Evolutionary conservation across 1,140 invertebrate genomes (phyloP).

Genomic region (Achatina immaculata): DNA sequence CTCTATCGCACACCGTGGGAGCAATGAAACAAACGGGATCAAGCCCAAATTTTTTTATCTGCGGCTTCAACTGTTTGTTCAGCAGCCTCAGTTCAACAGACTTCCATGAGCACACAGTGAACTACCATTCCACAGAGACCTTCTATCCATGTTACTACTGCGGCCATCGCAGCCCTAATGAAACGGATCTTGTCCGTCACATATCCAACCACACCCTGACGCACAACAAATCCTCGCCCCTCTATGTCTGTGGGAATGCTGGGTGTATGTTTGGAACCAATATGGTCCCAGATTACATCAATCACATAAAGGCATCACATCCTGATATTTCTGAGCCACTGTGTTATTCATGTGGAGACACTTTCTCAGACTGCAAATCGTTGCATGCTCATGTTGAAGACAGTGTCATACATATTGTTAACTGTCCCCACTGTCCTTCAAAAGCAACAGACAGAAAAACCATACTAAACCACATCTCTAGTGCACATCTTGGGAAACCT

Average conservation of each 20-base stretch:
- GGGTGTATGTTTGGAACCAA: slow-evolving; percentile 56
- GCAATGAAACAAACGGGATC: background rate
- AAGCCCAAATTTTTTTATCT: slow-evolving; percentile 53
- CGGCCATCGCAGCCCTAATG: slow-evolving; percentile 49
- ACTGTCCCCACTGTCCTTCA: slow-evolving; percentile 58
- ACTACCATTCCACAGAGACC: slow-evolving; percentile 44
- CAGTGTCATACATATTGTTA: slow-evolving; percentile 56
- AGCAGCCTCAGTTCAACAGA: slow-evolving; percentile 47
- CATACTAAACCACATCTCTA: slow-evolving; percentile 53
- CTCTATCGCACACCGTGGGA: background rate
- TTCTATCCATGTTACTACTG: slow-evolving; percentile 56
- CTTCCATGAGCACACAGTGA: slow-evolving; percentile 51
- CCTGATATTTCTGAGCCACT: slow-evolving; percentile 38
- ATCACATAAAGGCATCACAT: slow-evolving; percentile 54
- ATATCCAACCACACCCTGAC: slow-evolving; percentile 51
- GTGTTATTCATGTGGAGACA: slow-evolving; percentile 51
- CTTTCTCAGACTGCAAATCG: slow-evolving; percentile 38
- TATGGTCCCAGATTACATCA: slow-evolving; percentile 50
- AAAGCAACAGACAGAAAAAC: slow-evolving; percentile 53
- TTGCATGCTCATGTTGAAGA: slow-evolving; percentile 52
- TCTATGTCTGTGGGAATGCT: slow-evolving; percentile 53
- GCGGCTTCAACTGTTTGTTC: slow-evolving; percentile 58
- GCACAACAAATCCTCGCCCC: slow-evolving; percentile 46
- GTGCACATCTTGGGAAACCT: slow-evolving; percentile 56
- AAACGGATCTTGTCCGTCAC: slow-evolving; percentile 53